Evolutionary conservation across 2,888 invertebrate species (phyloP).

Genomic region (Morpho achilles): DNA sequence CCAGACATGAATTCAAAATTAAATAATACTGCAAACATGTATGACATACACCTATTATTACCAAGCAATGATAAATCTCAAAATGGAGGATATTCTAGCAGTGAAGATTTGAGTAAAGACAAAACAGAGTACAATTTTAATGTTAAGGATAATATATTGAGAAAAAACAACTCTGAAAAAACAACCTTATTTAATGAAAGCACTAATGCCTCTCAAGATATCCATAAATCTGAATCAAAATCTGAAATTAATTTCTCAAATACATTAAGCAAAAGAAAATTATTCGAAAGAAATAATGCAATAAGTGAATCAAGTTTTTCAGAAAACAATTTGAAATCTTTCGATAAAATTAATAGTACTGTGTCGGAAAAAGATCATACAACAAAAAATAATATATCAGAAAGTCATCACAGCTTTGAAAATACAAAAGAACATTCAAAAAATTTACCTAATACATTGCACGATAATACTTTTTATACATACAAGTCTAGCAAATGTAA

Average conservation of each 20-base stretch:
- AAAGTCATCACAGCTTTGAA: conserved; percentile 30
- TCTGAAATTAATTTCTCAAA: conserved; percentile 53
- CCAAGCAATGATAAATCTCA: conserved; percentile 42
- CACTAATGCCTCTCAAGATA: conserved; percentile 38
- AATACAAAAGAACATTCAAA: conserved; percentile 41
- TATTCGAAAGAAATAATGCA: conserved; percentile 56
- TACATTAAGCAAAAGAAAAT: conserved; percentile 59
- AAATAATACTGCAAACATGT: conserved; percentile 30
- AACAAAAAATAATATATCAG: conserved; percentile 22
- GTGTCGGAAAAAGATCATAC: conserved; percentile 16
- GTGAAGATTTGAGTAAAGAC: conserved; percentile 50
- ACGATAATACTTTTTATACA: conserved; percentile 61
- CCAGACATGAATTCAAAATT: conserved; percentile 43
- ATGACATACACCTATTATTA: conserved; percentile 17
- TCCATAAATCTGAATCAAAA: conserved; percentile 45
- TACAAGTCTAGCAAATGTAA: conserved; percentile 40
- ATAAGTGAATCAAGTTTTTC: conserved; percentile 33
- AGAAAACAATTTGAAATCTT: conserved; percentile 17
- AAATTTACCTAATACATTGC: conserved; percentile 46
- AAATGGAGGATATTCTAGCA: conserved; percentile 49
- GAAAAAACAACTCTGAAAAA: conserved; percentile 51
- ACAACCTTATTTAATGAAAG: conserved; percentile 49
- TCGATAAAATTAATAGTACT: conserved; percentile 24
- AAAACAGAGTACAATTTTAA: conserved; percentile 47
- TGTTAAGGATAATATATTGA: conserved; percentile 36